Conservation (phyloP, 2,113 vertebrate species). For the Merops nubicus region DNA sequence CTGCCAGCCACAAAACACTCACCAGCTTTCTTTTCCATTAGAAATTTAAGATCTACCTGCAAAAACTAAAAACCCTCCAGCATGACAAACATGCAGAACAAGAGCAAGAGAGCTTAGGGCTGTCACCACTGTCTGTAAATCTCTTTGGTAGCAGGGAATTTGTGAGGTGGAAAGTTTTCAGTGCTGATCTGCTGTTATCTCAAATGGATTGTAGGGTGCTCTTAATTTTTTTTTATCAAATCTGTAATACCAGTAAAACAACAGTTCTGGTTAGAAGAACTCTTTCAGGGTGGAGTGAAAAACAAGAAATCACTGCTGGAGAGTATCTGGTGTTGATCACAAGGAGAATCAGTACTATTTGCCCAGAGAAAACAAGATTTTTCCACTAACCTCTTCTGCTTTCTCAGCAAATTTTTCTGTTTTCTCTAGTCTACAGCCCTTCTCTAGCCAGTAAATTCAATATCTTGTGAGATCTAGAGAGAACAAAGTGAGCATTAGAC, state of each 20-base stretch:
- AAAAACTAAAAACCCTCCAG: background rate
- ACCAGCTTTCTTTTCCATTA: background rate
- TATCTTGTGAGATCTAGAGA: slow-evolving; percentile 55
- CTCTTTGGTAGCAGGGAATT: background rate
- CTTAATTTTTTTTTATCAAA: background rate
- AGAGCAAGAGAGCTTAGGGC: background rate
- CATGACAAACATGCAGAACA: background rate
- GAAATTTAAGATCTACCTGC: background rate
- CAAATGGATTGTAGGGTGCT: background rate
- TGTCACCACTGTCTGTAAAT: background rate
- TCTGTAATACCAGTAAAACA: background rate
- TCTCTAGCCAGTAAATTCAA: slow-evolving; percentile 54
- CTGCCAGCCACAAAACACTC: background rate
- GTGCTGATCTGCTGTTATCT: background rate
- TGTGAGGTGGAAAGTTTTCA: slow-evolving; percentile 7
- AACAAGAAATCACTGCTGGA: background rate
- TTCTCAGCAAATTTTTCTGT: slow-evolving; percentile 59
- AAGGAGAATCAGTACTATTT: slow-evolving; percentile 19
- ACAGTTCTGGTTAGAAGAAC: background rate
- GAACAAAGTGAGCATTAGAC: slow-evolving; percentile 60
- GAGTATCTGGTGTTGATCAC: slow-evolving; percentile 56
- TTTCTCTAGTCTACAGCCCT: slow-evolving; percentile 54
- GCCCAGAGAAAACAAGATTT: slow-evolving; percentile 40
- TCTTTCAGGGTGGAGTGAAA: background rate
- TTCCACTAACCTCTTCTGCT: slow-evolving; percentile 55